These are phyloP conservation scores for Daktulosphaira vitifoliae DNA, from an alignment of 1,140 invertebrate species.

Conservation along the genomic window DNA sequence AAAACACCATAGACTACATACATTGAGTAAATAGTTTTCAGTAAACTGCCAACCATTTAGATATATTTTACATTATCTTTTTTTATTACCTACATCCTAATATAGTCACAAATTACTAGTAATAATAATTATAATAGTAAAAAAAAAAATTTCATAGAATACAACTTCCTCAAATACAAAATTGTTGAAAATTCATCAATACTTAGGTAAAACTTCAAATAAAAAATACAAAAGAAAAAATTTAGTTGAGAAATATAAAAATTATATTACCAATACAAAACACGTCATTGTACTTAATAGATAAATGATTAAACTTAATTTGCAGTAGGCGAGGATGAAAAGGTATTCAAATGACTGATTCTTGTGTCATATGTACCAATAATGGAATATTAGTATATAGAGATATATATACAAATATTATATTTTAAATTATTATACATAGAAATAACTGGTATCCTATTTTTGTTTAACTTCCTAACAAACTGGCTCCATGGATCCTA, in stretches of 20 bases:
- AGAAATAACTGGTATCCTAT: constrained; percentile 33
- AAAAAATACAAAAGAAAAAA: constrained; percentile 23
- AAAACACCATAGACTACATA: too few relatives aligned
- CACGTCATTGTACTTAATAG: constrained; percentile 32
- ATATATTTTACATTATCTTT: too few relatives aligned
- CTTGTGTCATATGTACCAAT: constrained; percentile 27
- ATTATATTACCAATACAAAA: constrained; percentile 34
- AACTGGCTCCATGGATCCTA: constrained; percentile 30
- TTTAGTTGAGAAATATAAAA: constrained; percentile 34
- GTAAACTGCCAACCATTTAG: too few relatives aligned
- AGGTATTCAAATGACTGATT: constrained; percentile 32
- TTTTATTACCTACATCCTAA: constrained; percentile 17
- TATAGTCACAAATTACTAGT: constrained; percentile 2
- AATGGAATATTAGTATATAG: not conserved
- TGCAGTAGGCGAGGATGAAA: constrained; percentile 32
- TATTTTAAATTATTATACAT: constrained; percentile 26
- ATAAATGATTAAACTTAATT: constrained; percentile 27
- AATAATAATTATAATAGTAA: too few relatives aligned
- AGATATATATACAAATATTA: too few relatives aligned
- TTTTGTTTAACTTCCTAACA: constrained; percentile 33
- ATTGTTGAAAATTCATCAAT: constrained; percentile 22
- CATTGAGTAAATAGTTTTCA: too few relatives aligned
- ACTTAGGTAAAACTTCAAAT: constrained; percentile 29
- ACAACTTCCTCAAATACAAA: constrained; percentile 15
- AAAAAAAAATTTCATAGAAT: constrained; percentile 1